phyloP scores from a whole-genome alignment of 1,140 invertebrate genomes.

The Battus philenor region DNA sequence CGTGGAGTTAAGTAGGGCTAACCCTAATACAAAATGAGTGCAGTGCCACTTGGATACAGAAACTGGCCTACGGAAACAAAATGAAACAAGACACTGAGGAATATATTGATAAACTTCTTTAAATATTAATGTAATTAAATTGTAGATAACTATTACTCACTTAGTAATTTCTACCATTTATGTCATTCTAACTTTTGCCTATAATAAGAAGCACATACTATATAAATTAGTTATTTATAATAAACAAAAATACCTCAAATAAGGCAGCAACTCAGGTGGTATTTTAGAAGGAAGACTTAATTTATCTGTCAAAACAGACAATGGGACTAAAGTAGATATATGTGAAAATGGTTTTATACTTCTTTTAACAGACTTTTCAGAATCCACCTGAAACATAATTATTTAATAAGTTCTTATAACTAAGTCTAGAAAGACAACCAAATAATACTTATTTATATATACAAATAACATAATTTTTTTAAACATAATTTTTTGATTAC shows the following conservation, averaged over 20 bases:
- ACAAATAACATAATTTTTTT: background rate
- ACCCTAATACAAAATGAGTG: no score
- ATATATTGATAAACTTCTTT: no score
- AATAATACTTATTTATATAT: background rate
- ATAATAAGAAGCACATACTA: background rate
- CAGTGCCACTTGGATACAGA: no score
- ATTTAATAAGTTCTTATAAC: conserved; percentile 21
- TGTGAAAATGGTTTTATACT: conserved; percentile 74
- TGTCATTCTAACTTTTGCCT: no score
- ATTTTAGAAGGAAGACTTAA: conserved; percentile 78
- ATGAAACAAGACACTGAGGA: no score
- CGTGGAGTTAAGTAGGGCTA: no score
- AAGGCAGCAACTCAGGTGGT: conserved; percentile 78
- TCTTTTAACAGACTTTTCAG: conserved; percentile 24
- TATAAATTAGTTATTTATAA: background rate
- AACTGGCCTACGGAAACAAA: no score
- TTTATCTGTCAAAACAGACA: conserved; percentile 81
- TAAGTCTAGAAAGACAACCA: conserved; percentile 28
- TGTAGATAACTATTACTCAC: no score
- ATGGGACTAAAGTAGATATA: conserved; percentile 78
- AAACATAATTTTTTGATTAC: no score
- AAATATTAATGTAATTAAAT: no score
- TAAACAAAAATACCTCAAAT: conserved; percentile 72
- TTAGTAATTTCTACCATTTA: no score
- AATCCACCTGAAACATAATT: conserved; percentile 24